Conservation (phyloP, 2,113 vertebrate genomes). For the Tenrec ecaudatus region DNA sequence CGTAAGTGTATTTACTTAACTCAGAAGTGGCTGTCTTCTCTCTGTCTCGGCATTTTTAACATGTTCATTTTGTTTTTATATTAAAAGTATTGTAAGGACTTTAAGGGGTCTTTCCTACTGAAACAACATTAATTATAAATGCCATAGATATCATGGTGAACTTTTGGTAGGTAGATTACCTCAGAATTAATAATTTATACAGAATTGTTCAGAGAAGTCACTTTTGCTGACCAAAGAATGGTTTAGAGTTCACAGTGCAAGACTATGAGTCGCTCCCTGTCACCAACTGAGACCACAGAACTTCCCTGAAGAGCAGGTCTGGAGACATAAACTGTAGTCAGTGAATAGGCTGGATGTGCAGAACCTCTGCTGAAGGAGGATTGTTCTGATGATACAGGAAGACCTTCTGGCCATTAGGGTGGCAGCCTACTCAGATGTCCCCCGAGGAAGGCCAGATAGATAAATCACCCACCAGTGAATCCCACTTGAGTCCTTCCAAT, state of each 20-base stretch:
- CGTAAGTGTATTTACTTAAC: slow-evolving; percentile 28
- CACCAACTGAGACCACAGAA: slow-evolving; percentile 89
- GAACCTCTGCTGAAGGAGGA: slow-evolving; percentile 93
- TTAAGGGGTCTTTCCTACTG: neutral
- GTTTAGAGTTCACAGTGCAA: slow-evolving; percentile 90
- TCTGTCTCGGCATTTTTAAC: slow-evolving; percentile 16
- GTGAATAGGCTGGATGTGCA: slow-evolving; percentile 92
- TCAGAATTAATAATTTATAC: slow-evolving; percentile 43
- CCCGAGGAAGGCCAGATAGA: slow-evolving; percentile 92
- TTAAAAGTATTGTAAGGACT: slow-evolving; percentile 54
- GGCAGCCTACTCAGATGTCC: slow-evolving; percentile 94
- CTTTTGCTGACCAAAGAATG: neutral
- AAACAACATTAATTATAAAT: slow-evolving; percentile 53
- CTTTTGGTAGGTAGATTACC: neutral
- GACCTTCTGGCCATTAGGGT: slow-evolving; percentile 90
- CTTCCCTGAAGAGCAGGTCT: slow-evolving; percentile 91
- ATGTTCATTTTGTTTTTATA: slow-evolving; percentile 30
- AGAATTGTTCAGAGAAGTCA: slow-evolving; percentile 32
- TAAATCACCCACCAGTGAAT: slow-evolving; percentile 92
- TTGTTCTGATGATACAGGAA: slow-evolving; percentile 86
- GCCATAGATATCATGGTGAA: slow-evolving; percentile 30
- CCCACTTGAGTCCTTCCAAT: slow-evolving; percentile 93
- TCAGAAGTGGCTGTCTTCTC: slow-evolving; percentile 46
- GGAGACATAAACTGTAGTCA: slow-evolving; percentile 92
- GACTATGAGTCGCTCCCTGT: slow-evolving; percentile 92